Base-by-base conservation (phyloP, 1,140 invertebrate species). In the Aphaenogaster rudis region DNA sequence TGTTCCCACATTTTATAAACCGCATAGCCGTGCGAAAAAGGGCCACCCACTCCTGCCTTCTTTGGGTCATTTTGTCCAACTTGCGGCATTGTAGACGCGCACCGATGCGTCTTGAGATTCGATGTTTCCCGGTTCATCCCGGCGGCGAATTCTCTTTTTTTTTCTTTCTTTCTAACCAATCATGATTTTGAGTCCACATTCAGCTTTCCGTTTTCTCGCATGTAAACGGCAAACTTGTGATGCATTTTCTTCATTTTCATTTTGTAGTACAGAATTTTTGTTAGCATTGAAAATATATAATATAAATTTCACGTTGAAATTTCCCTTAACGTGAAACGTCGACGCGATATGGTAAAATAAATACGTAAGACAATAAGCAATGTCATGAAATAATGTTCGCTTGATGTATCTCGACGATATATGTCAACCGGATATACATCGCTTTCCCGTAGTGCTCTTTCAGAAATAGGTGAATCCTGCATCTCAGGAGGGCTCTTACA, bases 1-100 rank as follows among this genome's bases (percentile, higher is more conserved):
- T 93, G 87, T 76, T 88, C 87, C 61, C 81, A 82, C 86, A 91
- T 93, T 93, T 93, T 93, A 88, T 89, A 92, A 93, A 91, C 78
- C 91, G 78, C 87, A 85, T 52, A 66, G 86, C 45, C 80, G 82
- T 79, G 86, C 67, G 86, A 90, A 89, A 90, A 91, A 84, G 69
- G 72, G 45, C 88, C 72, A 77, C 42, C 78, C 59, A 87, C 42
- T 66, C 52, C 48, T n/a, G 15, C 11, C 52, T 21, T 48, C 69
- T 42, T 61, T 36, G 28, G 80, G 42, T 50, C 21, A 54, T 71
- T 71, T 69, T 66, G 39, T 76, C 17, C 72, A 72, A 42, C 57
- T 61, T 8, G 28, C 42, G 64, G 61, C 59, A 87, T 90, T 89
- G 78, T 87, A 66, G 42, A 9, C 82, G 89, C 21, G 69, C 89